These are phyloP conservation scores for Selenia dentaria DNA, from an alignment of 2,888 invertebrate species.

Conservation along the genomic window DNA sequence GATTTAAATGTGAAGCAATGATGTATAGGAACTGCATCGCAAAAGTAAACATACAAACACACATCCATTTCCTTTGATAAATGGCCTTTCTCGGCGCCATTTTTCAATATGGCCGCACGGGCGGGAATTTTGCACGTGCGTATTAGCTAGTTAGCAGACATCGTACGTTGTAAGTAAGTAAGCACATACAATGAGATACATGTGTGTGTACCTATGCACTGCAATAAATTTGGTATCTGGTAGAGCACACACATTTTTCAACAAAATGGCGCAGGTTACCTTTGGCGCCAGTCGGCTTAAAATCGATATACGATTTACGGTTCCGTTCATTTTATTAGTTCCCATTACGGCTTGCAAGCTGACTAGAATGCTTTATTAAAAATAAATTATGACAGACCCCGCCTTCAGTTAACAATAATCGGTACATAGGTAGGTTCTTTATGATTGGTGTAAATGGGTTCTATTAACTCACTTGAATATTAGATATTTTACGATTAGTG, in stretches of 20 bases:
- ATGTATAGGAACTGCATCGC: constrained; percentile 41
- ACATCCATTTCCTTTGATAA: constrained; percentile 25
- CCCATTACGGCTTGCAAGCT: constrained; percentile 36
- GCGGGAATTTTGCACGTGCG: constrained; percentile 19
- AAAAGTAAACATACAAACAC: constrained; percentile 43
- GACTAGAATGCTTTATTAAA: constrained; percentile 48
- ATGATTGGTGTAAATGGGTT: constrained; percentile 19
- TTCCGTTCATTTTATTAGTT: constrained; percentile 53
- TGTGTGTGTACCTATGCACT: too few species aligned
- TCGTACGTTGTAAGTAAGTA: too few species aligned
- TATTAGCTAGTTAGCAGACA: constrained; percentile 49
- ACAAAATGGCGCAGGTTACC: constrained; percentile 50
- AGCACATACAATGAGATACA: too few species aligned
- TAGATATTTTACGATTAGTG: constrained; percentile 25
- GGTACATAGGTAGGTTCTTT: constrained; percentile 19
- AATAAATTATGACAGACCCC: constrained; percentile 45
- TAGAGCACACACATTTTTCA: constrained; percentile 58
- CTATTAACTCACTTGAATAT: constrained; percentile 33
- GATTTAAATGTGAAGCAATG: too few species aligned
- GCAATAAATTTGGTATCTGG: too few species aligned
- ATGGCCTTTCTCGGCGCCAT: constrained; percentile 38
- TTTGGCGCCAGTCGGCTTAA: constrained; percentile 58
- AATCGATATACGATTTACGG: constrained; percentile 57
- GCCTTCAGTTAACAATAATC: constrained; percentile 36
- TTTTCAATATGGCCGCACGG: constrained; percentile 3